These are phyloP conservation scores for Scaptodrosophila lebanonensis DNA, from an alignment of 1,140 invertebrate genomes.

Conservation along the genomic window DNA sequence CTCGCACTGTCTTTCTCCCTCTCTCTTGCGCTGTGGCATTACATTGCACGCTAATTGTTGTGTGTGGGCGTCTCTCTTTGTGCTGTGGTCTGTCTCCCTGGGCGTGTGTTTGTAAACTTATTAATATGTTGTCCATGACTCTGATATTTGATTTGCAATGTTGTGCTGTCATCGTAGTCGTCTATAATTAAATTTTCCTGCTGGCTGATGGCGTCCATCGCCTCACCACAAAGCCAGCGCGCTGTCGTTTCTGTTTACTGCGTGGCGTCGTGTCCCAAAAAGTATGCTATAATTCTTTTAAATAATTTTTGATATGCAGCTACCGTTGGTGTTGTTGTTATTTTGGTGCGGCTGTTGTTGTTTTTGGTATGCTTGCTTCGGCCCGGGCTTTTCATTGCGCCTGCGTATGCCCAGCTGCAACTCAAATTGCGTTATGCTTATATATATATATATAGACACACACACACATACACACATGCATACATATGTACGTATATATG, in stretches of 20 bases:
- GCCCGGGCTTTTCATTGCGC: too few relatives aligned
- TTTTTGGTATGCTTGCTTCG: too few relatives aligned
- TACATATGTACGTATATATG: constrained; percentile 1
- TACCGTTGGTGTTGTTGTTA: constrained; percentile 33
- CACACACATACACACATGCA: too few relatives aligned
- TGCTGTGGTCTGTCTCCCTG: neutral
- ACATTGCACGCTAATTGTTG: constrained; percentile 44
- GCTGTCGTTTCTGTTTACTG: neutral
- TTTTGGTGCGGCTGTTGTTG: neutral
- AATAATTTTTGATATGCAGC: constrained; percentile 36
- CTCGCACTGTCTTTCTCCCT: too few relatives aligned
- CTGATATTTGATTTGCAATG: constrained; percentile 65
- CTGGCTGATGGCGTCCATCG: too few relatives aligned
- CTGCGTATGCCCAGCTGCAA: too few relatives aligned
- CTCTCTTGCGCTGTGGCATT: constrained; percentile 15
- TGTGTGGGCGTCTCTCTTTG: constrained; percentile 12
- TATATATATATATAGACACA: too few relatives aligned
- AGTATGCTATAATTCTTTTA: constrained; percentile 30
- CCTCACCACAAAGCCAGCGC: too few relatives aligned
- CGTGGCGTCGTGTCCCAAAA: constrained; percentile 22
- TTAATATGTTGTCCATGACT: constrained; percentile 19
- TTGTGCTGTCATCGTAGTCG: constrained; percentile 25
- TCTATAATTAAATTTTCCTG: constrained; percentile 57
- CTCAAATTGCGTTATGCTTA: too few relatives aligned
- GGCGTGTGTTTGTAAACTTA: constrained; percentile 22